A percentile compares a stretch with the other conserved stretches of the same genome.
phyloP scores from a whole-genome alignment of 2,113 vertebrate species.

The Tyto alba region DNA sequence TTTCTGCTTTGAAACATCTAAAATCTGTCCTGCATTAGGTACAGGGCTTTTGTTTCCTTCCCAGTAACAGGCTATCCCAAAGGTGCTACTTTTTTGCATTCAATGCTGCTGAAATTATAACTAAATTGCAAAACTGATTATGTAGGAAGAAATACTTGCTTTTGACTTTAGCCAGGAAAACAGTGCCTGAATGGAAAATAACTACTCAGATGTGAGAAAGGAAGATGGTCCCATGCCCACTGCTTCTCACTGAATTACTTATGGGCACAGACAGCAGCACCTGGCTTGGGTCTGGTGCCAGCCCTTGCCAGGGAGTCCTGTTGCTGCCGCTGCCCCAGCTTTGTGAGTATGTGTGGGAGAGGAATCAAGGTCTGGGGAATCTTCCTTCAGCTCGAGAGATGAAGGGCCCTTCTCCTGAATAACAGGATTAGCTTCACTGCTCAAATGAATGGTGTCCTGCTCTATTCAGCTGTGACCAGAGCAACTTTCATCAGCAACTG shows the following conservation, averaged over 20 bases:
- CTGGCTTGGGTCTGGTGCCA: not conserved
- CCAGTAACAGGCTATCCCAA: not conserved
- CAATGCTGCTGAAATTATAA: not conserved
- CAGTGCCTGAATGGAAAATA: not conserved
- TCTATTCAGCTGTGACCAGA: constrained; percentile 18
- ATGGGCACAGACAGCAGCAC: not conserved
- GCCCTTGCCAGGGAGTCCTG: not conserved
- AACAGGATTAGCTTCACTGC: constrained; percentile 34
- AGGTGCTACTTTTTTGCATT: not conserved
- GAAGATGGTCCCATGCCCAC: not conserved
- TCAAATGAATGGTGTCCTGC: constrained; percentile 1
- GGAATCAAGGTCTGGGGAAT: not conserved
- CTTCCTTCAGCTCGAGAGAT: not conserved
- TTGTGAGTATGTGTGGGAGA: not conserved
- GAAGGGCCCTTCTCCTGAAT: constrained; percentile 6
- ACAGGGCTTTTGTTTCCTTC: not conserved
- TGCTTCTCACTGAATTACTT: not conserved
- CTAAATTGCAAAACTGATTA: not conserved
- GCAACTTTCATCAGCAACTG: constrained; percentile 34
- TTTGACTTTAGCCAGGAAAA: not conserved
- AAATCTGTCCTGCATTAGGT: not conserved
- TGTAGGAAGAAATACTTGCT: not conserved
- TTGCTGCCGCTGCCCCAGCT: not conserved
- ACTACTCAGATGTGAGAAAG: not conserved
- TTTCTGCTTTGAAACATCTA: not conserved